Conservation (phyloP, 2,888 invertebrate genomes). For the Yponomeuta malinellus region DNA sequence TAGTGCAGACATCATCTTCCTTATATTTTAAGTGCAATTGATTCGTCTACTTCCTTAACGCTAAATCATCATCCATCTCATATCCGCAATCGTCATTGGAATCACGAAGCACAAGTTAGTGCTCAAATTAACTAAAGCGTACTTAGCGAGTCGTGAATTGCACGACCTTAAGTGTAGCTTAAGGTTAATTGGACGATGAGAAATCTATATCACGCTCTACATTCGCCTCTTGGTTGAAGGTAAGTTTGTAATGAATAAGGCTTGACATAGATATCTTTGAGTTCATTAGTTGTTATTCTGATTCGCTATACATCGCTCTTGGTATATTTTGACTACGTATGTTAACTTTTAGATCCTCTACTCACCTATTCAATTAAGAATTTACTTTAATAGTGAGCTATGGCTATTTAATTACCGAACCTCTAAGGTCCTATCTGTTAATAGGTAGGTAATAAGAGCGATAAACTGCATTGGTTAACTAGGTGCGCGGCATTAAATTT, state of each 20-base stretch:
- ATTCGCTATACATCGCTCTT: too few species aligned
- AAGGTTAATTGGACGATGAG: slow-evolving; percentile 1
- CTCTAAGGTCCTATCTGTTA: too few species aligned
- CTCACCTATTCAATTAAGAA: too few species aligned
- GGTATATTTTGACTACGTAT: too few species aligned
- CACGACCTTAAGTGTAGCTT: neutral
- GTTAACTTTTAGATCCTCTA: too few species aligned
- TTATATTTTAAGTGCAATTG: neutral
- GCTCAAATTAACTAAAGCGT: neutral
- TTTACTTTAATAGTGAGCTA: too few species aligned
- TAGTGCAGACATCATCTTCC: too few species aligned
- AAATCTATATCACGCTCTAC: slow-evolving; percentile 3
- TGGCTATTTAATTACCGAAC: too few species aligned
- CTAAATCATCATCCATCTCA: neutral
- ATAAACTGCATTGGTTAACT: too few species aligned
- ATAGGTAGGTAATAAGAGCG: too few species aligned
- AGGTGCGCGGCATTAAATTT: too few species aligned
- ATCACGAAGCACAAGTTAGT: neutral
- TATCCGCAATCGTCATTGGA: neutral
- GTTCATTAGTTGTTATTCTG: too few species aligned
- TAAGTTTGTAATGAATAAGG: neutral
- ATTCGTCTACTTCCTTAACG: neutral
- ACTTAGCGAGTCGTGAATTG: neutral
- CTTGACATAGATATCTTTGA: neutral
- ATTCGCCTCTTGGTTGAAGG: neutral